phyloP scores from a whole-genome alignment of 2,888 invertebrate genomes.

The Caenorhabditis sp. region DNA sequence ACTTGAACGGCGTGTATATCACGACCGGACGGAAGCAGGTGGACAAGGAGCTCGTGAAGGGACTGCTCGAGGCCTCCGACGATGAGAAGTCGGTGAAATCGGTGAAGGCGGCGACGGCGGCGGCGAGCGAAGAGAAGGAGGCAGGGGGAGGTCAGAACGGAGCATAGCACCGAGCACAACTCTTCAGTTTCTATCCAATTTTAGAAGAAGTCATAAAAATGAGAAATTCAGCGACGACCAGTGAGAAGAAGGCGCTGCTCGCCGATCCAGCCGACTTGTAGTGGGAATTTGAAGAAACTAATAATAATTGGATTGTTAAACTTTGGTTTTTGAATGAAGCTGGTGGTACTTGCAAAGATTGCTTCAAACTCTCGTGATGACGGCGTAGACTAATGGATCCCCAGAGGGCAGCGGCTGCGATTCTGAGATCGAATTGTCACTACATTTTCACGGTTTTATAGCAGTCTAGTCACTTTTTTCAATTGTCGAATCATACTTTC shows the following conservation, averaged over 20 bases:
- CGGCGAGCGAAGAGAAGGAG: constrained; percentile 33
- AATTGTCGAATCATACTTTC: too few species aligned
- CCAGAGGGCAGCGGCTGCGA: too few species aligned
- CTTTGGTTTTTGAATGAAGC: too few species aligned
- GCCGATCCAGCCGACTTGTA: constrained; percentile 49
- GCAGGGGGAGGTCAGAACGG: constrained; percentile 47
- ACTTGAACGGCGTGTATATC: constrained; percentile 57
- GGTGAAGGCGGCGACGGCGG: constrained; percentile 19
- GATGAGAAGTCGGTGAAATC: constrained; percentile 49
- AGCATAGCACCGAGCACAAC: constrained; percentile 10
- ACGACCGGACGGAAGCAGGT: constrained; percentile 34
- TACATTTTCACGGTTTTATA: too few species aligned
- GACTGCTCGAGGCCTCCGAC: constrained; percentile 45
- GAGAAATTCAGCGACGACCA: constrained; percentile 53
- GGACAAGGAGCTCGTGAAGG: constrained; percentile 48
- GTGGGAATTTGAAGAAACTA: constrained; percentile 1
- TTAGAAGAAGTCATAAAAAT: constrained; percentile 55
- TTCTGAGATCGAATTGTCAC: too few species aligned
- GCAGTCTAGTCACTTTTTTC: too few species aligned
- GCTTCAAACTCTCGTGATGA: too few species aligned
- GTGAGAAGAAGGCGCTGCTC: constrained; percentile 54
- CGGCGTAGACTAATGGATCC: too few species aligned
- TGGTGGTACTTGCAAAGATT: too few species aligned
- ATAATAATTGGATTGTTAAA: too few species aligned
- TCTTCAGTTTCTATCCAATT: constrained; percentile 38